Evolutionary conservation across 2,113 vertebrate genomes (phyloP).

Genomic region (Sapayoa aenigma): DNA sequence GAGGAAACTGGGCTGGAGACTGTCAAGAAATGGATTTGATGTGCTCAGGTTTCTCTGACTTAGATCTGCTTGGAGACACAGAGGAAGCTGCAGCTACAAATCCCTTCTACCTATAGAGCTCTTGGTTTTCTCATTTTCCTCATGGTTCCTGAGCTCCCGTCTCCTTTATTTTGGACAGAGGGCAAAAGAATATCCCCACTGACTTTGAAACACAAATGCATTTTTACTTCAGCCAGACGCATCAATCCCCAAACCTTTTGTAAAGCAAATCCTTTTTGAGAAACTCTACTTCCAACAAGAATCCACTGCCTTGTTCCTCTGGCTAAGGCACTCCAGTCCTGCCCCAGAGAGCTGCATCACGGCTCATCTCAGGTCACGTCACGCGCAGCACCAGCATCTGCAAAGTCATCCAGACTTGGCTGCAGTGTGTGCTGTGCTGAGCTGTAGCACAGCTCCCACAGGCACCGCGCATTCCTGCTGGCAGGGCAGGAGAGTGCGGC

Average conservation of each 20-base stretch:
- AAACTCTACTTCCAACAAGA: background rate
- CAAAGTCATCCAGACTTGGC: slow-evolving; percentile 41
- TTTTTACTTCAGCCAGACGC: background rate
- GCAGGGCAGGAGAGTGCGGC: fast-evolving
- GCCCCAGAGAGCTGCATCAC: background rate
- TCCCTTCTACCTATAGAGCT: background rate
- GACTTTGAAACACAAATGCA: background rate
- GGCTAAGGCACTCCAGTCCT: background rate
- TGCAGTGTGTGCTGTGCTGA: background rate
- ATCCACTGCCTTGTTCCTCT: background rate
- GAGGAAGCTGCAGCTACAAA: background rate
- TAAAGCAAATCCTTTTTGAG: background rate
- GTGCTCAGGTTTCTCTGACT: background rate
- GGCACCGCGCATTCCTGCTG: background rate
- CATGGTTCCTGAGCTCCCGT: background rate
- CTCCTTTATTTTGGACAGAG: background rate
- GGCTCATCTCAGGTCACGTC: background rate
- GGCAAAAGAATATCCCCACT: background rate
- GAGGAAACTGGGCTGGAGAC: background rate
- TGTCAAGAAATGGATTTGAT: background rate
- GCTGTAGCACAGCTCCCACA: background rate
- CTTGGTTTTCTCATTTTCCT: background rate
- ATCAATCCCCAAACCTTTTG: background rate
- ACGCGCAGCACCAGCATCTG: background rate
- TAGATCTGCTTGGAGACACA: background rate